A percentile compares a stretch with the other conserved stretches of the same genome.
These are phyloP conservation scores for Paratrypauchen microcephalus DNA, from an alignment of 2,797 vertebrate genomes.

Conservation along the genomic window DNA sequence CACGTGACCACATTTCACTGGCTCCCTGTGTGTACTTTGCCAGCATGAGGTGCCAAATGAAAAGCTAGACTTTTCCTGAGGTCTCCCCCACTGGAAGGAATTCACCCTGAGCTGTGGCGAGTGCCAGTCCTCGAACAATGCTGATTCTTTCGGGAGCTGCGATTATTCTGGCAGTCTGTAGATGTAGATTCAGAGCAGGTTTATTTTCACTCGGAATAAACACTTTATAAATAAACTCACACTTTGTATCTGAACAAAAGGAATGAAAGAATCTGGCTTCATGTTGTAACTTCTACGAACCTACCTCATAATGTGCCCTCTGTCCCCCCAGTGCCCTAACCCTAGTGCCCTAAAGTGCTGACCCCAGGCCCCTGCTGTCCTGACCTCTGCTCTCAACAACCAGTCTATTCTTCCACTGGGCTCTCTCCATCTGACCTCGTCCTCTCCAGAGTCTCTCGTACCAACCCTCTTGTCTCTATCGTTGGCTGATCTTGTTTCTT, in stretches of 20 bases:
- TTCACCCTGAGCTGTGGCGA: slow-evolving; percentile 64
- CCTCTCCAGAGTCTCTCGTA: slow-evolving; percentile 33
- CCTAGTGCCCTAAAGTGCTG: slow-evolving; percentile 58
- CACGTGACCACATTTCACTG: slow-evolving; percentile 60
- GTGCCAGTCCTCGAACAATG: slow-evolving; percentile 71
- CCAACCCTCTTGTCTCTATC: slow-evolving; percentile 22
- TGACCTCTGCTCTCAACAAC: slow-evolving; percentile 62
- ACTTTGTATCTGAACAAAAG: slow-evolving; percentile 65
- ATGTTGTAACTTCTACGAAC: slow-evolving; percentile 47
- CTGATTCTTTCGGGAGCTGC: slow-evolving; percentile 60
- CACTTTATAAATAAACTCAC: slow-evolving; percentile 72
- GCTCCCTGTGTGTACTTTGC: slow-evolving; percentile 48
- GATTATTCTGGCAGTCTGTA: slow-evolving; percentile 62
- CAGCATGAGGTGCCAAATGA: slow-evolving; percentile 59
- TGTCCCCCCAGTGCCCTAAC: slow-evolving; percentile 57
- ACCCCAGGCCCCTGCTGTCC: slow-evolving; percentile 58
- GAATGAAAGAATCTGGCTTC: slow-evolving; percentile 27
- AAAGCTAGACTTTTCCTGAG: slow-evolving; percentile 72
- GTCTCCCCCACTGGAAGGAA: slow-evolving; percentile 72
- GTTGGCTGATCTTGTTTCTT: slow-evolving; percentile 19
- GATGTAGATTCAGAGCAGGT: slow-evolving; percentile 67
- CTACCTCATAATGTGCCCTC: slow-evolving; percentile 56
- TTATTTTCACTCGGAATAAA: slow-evolving; percentile 66
- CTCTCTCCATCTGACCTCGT: slow-evolving; percentile 24
- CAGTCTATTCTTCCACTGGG: slow-evolving; percentile 55